These are phyloP conservation scores for Crotophaga sulcirostris DNA, from an alignment of 2,113 vertebrate genomes.

Conservation along the genomic window DNA sequence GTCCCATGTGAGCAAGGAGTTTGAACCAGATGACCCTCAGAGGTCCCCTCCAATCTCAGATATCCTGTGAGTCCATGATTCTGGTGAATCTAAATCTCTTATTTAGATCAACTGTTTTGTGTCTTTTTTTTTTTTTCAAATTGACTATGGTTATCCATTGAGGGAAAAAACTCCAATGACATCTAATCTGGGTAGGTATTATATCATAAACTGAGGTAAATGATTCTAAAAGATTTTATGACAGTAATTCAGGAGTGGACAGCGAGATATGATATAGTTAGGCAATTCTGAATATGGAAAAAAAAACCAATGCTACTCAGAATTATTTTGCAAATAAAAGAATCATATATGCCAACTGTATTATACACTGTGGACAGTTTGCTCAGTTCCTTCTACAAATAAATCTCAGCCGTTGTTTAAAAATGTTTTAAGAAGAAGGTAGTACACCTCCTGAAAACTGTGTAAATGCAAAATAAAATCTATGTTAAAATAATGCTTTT, in stretches of 20 bases:
- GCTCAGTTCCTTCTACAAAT: background rate
- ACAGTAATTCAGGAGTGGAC: background rate
- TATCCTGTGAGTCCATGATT: background rate
- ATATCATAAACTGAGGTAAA: background rate
- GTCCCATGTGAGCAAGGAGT: fast-evolving
- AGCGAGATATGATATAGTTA: background rate
- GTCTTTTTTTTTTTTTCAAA: background rate
- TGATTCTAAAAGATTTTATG: background rate
- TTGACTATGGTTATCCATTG: background rate
- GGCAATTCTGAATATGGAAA: background rate
- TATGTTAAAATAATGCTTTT: background rate
- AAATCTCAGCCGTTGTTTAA: background rate
- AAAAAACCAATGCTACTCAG: background rate
- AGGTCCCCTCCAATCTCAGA: background rate
- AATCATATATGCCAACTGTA: background rate
- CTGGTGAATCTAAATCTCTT: background rate
- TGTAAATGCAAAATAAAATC: background rate
- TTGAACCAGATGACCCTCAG: background rate
- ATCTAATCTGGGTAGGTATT: background rate
- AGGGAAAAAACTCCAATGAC: background rate
- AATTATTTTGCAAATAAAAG: background rate
- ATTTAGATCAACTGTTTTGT: background rate
- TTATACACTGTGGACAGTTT: background rate
- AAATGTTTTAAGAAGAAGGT: background rate
- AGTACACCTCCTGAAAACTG: background rate